Conservation (phyloP, 2,888 invertebrate genomes). For the Acholoe squamosa region DNA sequence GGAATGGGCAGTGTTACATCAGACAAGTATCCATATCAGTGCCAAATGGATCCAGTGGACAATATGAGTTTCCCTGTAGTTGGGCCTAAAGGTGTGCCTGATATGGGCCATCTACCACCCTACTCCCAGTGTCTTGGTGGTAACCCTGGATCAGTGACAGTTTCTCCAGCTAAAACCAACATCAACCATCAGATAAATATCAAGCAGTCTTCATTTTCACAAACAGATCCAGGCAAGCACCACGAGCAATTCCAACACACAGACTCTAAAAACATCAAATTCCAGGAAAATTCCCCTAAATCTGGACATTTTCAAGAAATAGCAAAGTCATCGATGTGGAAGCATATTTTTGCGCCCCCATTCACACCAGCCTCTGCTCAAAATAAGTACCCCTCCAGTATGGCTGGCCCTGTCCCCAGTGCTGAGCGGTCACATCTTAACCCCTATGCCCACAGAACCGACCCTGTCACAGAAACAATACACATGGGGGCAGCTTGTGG, state of each 20-base stretch:
- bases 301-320: background rate
- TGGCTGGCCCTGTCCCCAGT: background rate
- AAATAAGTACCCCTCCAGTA: background rate
- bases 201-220: background rate
- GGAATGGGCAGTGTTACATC: constrained; percentile 14
- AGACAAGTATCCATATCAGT: background rate
- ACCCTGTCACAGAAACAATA: background rate
- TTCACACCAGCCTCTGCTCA: background rate
- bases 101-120: background rate
- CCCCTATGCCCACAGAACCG: background rate
- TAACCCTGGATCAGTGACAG: background rate
- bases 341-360: constrained; percentile 5
- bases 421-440: background rate
- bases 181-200: background rate
- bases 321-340: background rate
- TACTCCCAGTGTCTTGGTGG: background rate
- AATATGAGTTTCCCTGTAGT: background rate
- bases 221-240: background rate
- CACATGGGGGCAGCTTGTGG: background rate
- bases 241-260: background rate
- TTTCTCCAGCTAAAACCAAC: constrained; percentile 6
- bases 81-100: background rate
- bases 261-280: background rate
- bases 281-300: background rate
- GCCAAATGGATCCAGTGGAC: background rate